Evolutionary conservation across 2,888 invertebrate species (phyloP), one percentile per base, ranked within the genome.

Genomic region (Dastarcus helophoroides): DNA sequence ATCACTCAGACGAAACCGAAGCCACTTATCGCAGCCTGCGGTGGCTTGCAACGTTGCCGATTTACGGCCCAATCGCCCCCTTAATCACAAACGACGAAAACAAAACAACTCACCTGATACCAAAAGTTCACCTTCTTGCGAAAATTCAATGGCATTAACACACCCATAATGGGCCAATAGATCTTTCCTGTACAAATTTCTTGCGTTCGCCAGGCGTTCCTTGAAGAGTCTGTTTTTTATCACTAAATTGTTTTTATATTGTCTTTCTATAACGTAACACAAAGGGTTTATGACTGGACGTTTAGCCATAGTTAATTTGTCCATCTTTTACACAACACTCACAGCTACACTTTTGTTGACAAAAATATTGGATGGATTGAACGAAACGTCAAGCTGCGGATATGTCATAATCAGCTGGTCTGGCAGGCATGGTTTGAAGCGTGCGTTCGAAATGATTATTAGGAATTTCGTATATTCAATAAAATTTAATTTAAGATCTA

Each of bases 121-220:
- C 39, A 94, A 72, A 48, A 78, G 74, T 62, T 84, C 79, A 47
- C 90, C 90, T 64, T 86, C 79, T 44, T 74, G 71, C 29, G 89
- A 90, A 68, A 93, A 94, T 65, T 93, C 93, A 48, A 93, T 82
- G 39, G 93, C 91, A 69, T 94, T 94, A 34, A 94, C 89, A 71
- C 93, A 94, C 53, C 93, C 93, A 69, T 78, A 93, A 69, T 93
- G 93, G 42, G 85, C 83, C 43, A 78, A 68, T 33, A 93, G 70
- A 64, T 93, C 85, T 51, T 81, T 81, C 47, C 79, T 74, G 61
- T 76, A 89, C 22, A 91, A 69, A 65, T 79, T 82, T 55, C 73
- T 75, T 4, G 83, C 81, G 36, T 67, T 67, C 33, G 67, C 64
- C 38, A 83, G 65, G 38, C 83, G 73, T 37, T 66, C 62, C 41